Conservation (phyloP, 2,113 vertebrate species). For the Sula dactylatra region DNA sequence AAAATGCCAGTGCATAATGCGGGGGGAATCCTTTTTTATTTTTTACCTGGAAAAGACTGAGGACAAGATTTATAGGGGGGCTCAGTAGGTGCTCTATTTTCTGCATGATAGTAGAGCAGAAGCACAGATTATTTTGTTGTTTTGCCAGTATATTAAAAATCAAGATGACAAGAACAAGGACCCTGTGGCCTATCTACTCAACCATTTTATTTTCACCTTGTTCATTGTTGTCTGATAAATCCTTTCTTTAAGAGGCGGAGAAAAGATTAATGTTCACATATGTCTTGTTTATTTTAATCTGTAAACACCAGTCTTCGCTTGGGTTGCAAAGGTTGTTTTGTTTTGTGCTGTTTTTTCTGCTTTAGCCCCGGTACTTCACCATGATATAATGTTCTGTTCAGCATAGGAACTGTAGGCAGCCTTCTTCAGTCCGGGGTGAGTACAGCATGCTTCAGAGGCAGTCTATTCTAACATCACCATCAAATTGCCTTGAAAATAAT, state of each 20-base stretch:
- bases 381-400: neutral
- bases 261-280: neutral
- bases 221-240: neutral
- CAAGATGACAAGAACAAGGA: neutral
- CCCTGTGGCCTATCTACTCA: neutral
- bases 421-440: neutral
- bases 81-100: neutral
- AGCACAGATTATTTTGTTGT: neutral
- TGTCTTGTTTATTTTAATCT: neutral
- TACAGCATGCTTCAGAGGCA: slow-evolving; percentile 11
- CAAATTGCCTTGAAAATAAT: slow-evolving; percentile 40
- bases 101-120: neutral
- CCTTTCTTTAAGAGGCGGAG: neutral
- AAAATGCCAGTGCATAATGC: neutral
- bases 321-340: neutral
- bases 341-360: neutral
- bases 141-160: neutral
- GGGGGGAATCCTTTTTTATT: neutral
- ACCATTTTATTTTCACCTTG: neutral
- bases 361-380: neutral
- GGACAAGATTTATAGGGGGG: neutral
- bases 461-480: neutral
- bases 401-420: neutral
- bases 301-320: neutral
- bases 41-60: neutral